These are phyloP conservation scores for Dexiosoma caninum DNA, from an alignment of 2,888 invertebrate genomes.

Conservation along the genomic window DNA sequence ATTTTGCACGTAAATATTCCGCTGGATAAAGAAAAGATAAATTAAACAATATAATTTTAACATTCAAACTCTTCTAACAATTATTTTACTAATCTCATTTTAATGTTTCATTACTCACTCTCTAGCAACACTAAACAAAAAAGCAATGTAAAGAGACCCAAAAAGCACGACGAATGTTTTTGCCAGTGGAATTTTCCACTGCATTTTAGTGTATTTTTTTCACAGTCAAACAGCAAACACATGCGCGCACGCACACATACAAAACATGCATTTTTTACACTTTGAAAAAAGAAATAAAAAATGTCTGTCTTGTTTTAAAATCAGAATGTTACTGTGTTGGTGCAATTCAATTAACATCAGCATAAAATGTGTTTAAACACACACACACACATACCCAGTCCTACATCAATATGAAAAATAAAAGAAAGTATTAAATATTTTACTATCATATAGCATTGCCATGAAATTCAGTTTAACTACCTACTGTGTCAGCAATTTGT, in stretches of 20 bases:
- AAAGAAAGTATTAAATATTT: not conserved
- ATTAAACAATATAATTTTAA: no score
- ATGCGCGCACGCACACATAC: constrained; percentile 23
- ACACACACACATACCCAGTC: not conserved
- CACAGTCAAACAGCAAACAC: constrained; percentile 25
- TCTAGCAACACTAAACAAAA: not conserved
- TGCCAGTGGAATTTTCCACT: constrained; percentile 74
- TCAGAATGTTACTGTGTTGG: not conserved
- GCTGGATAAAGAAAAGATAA: no score
- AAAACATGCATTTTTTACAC: constrained; percentile 27
- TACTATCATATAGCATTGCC: not conserved
- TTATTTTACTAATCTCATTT: not conserved
- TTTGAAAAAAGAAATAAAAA: constrained; percentile 1
- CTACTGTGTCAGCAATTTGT: constrained; percentile 55
- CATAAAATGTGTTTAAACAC: constrained; percentile 20
- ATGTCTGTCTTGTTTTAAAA: not conserved
- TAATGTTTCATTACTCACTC: constrained; percentile 6
- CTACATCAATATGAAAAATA: not conserved
- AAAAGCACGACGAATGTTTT: constrained; percentile 31
- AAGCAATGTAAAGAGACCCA: not conserved
- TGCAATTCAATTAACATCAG: constrained; percentile 38
- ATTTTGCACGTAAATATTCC: no score
- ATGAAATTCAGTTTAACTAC: constrained; percentile 11
- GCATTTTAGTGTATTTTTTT: constrained; percentile 21
- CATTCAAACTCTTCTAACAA: no score